Conservation (phyloP, 2,113 vertebrate genomes). For the Cavia porcellus region DNA sequence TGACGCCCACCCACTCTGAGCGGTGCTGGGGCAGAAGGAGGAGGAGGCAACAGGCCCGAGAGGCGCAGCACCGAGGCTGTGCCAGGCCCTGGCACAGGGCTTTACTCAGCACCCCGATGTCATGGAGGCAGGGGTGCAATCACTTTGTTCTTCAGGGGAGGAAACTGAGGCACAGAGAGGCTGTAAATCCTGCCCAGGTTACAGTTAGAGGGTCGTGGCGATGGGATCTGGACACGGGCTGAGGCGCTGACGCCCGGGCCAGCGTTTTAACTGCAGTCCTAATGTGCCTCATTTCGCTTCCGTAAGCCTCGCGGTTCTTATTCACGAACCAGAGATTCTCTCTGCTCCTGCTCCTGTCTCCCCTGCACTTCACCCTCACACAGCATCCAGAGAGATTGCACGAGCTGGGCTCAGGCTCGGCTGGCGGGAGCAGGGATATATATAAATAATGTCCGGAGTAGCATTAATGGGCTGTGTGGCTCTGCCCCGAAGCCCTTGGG, state of each 20-base stretch:
- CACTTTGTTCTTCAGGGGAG: neutral
- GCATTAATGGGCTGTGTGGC: neutral
- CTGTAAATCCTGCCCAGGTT: neutral
- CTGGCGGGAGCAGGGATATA: neutral
- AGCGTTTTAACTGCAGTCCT: neutral
- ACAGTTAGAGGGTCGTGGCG: neutral
- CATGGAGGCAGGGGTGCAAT: neutral
- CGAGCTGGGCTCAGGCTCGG: neutral
- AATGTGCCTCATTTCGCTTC: neutral
- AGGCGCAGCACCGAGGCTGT: neutral
- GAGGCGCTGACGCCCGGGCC: neutral
- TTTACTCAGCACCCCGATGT: neutral
- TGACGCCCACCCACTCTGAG: neutral
- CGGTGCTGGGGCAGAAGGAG: neutral
- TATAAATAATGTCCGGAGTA: neutral
- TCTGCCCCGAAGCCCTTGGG: neutral
- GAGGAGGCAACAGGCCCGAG: too few relatives aligned
- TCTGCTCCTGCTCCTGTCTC: neutral
- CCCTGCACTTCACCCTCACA: neutral
- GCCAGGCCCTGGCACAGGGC: neutral
- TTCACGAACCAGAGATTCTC: neutral
- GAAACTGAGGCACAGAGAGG: neutral
- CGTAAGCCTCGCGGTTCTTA: neutral
- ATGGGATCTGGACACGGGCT: neutral
- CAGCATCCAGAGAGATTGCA: neutral